Percentiles rank a stretch among this genome's conserved stretches.
Conservation (phyloP, 2,888 invertebrate species). For the Drosophila nr. fundita region DNA sequence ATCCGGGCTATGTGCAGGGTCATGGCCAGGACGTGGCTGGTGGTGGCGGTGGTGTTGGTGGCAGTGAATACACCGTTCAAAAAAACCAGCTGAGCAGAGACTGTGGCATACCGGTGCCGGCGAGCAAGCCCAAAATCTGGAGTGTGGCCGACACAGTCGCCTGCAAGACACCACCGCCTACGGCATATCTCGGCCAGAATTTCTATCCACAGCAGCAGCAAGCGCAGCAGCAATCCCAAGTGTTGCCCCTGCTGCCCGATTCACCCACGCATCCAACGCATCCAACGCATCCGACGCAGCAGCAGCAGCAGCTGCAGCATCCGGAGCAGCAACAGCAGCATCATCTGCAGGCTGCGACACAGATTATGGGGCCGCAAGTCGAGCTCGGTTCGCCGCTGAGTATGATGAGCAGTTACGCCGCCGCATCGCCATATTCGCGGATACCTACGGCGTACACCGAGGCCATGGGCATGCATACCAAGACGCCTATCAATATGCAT, state of each 20-base stretch:
- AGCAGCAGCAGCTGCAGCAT: conserved; percentile 42
- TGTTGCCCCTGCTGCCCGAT: conserved; percentile 40
- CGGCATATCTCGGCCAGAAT: conserved; percentile 83
- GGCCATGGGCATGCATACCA: conserved; percentile 75
- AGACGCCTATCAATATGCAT: conserved; percentile 80
- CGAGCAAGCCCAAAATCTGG: conserved; percentile 97
- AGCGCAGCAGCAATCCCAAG: conserved; percentile 36
- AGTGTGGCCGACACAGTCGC: conserved; percentile 96
- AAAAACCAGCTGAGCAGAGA: conserved; percentile 88
- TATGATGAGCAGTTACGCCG: conserved; percentile 86
- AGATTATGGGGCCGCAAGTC: conserved; percentile 78
- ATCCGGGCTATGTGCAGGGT: conserved; percentile 58
- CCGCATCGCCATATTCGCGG: conserved; percentile 86
- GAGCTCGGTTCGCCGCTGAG: conserved; percentile 84
- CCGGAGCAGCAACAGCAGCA: conserved; percentile 27
- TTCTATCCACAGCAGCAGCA: conserved; percentile 71
- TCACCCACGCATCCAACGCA: conserved; percentile 44
- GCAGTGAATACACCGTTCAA: conserved; percentile 85
- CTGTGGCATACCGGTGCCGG: conserved; percentile 94
- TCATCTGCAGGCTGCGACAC: conserved; percentile 24
- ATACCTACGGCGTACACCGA: conserved; percentile 82
- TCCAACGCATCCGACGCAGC: conserved; percentile 40
- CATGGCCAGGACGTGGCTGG: conserved; percentile 82
- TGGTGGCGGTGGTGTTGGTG: neutral
- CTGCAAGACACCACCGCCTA: conserved; percentile 88